Evolutionary conservation across 2,113 vertebrate genomes (phyloP).

Genomic region (Dendrocopos noguchii): DNA sequence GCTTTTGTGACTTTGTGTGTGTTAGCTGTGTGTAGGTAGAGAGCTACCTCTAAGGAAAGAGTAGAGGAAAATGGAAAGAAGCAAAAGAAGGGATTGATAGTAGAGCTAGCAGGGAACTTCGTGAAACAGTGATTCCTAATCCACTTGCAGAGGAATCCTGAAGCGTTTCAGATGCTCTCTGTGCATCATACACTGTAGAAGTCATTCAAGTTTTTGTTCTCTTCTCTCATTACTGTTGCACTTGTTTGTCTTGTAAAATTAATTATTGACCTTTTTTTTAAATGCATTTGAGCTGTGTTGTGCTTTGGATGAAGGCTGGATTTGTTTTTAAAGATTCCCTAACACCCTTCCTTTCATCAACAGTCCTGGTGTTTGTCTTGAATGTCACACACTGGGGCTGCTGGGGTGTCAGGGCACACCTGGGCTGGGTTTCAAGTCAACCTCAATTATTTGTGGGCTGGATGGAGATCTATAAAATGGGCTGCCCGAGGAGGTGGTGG

Average conservation of each 20-base stretch:
- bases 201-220: neutral
- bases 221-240: neutral
- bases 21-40: neutral
- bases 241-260: neutral
- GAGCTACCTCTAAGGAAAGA: neutral
- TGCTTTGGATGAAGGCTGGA: neutral
- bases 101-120: slow-evolving; percentile 2
- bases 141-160: slow-evolving; percentile 14
- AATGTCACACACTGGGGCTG: neutral
- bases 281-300: neutral
- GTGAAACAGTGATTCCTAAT: slow-evolving; percentile 10
- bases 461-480: slow-evolving; percentile 6
- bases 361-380: neutral
- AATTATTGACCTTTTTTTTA: rapidly evolving
- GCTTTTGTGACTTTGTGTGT: slow-evolving; percentile 6
- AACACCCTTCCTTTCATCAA: neutral
- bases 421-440: neutral
- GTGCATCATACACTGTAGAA: neutral
- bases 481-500: too few species aligned
- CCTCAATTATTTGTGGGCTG: slow-evolving; percentile 42
- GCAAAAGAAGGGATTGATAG: neutral
- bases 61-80: neutral
- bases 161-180: neutral
- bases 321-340: neutral
- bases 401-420: neutral